A percentile compares a stretch with the other conserved stretches of the same genome.
Evolutionary conservation across 2,113 vertebrate species (phyloP).

Genomic region (Sisor rabdophorus): DNA sequence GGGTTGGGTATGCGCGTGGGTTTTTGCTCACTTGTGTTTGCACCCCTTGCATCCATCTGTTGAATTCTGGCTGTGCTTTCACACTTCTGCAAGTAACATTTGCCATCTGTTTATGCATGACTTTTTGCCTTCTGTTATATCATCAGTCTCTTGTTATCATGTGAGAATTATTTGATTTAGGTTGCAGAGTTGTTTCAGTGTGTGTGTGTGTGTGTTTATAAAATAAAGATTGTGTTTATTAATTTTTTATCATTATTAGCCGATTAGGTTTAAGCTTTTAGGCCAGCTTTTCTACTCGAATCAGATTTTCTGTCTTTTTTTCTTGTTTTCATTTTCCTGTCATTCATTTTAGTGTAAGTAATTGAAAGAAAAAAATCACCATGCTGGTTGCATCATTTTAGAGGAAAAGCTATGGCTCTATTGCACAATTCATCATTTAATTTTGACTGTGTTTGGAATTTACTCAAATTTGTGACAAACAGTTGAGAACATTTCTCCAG

Average conservation of each 20-base stretch:
- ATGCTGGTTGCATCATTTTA: background rate
- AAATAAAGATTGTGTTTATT: background rate
- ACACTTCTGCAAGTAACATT: conserved; percentile 58
- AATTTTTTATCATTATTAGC: background rate
- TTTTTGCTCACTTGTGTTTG: conserved; percentile 47
- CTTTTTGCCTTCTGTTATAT: conserved; percentile 33
- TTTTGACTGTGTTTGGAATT: background rate
- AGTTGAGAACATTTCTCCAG: conserved; percentile 17
- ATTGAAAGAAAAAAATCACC: background rate
- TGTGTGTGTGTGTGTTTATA: background rate
- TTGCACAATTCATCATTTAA: background rate
- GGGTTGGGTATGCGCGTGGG: conserved; percentile 44
- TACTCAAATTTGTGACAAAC: background rate
- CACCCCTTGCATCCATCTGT: conserved; percentile 62
- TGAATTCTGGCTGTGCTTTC: conserved; percentile 61
- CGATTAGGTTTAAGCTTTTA: background rate
- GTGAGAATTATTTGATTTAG: background rate
- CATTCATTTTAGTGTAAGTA: background rate
- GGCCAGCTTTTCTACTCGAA: background rate
- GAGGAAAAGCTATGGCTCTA: conserved; percentile 9
- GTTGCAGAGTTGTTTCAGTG: background rate
- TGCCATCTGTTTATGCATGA: conserved; percentile 57
- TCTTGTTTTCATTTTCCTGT: background rate
- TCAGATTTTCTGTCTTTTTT: background rate
- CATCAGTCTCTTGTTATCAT: conserved; percentile 22